Base-by-base conservation (phyloP, 2,113 vertebrate genomes). In the Ageneiosus marmoratus region DNA sequence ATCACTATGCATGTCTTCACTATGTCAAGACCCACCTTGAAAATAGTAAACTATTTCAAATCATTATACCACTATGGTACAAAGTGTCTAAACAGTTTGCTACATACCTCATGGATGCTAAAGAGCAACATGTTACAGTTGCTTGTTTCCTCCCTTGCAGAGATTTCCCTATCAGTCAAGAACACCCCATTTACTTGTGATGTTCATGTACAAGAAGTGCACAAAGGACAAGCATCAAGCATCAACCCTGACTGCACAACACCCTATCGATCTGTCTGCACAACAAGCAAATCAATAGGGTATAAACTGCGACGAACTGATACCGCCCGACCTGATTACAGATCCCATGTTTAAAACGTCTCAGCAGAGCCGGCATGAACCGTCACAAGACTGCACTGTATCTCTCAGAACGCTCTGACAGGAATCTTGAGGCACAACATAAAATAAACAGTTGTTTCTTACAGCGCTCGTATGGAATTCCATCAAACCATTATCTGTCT, bases 251-350 rank as follows among this genome's bases (percentile, higher is more conserved):
- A 53, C 48, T 34, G 46, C 73, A 46, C 76, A 46, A 27, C 24
- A 78, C 24, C 13, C 6, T 46, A 80, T 80, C 7, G 24, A 37
- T 56, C 67, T 4, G 50, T 37, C 37, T 24, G 37, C 55, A 72
- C 29, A 77, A 69, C 58, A 29, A 41, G 9, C 16, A 13, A 63
- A 77, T 83, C 50, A 51, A 77, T 77, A 44, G 18, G 55, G 48
- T 53, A 83, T 77, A 56, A 67, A 77, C 81, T 55, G 48, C 8
- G 34, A 67, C 73, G 24, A 77, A 67, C 32, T 55, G 81, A 83
- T 65, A 67, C 58, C 58, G 22, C 48, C 58, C 18, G 22, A 22
- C 56, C 29, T 53, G 58, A 74, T 75, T 51, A 74, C 72, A 63
- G 5, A 46, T 11, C 63, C 10, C 0, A 34, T 11, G 41, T 9